Percentiles rank a stretch among this genome's conserved stretches.
These are phyloP conservation scores for Hyles euphorbiae DNA, from an alignment of 1,140 invertebrate genomes.

Conservation along the genomic window DNA sequence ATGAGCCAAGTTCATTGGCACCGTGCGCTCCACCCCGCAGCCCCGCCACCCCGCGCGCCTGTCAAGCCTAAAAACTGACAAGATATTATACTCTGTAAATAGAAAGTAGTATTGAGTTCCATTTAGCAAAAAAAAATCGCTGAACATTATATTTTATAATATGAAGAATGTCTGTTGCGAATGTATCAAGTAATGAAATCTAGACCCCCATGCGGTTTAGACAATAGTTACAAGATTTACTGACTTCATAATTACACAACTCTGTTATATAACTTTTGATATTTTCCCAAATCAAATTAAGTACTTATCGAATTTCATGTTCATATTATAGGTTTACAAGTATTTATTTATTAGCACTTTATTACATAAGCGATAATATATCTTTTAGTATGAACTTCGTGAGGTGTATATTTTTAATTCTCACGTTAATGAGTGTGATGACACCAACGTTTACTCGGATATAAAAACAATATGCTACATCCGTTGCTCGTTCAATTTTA, in stretches of 20 bases:
- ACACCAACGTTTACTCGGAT: constrained; percentile 1
- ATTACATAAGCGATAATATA: constrained; percentile 4
- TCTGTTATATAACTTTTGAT: constrained; percentile 3
- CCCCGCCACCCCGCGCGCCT: constrained; percentile 29
- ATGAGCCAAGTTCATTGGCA: constrained; percentile 62
- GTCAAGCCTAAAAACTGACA: constrained; percentile 54
- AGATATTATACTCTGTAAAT: constrained; percentile 54
- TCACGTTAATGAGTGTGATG: constrained; percentile 5
- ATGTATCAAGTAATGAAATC: constrained; percentile 22
- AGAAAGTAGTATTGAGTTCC: constrained; percentile 61
- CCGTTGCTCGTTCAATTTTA: constrained; percentile 8
- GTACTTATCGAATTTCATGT: constrained; percentile 4
- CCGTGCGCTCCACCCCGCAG: constrained; percentile 22
- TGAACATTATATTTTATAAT: constrained; percentile 3
- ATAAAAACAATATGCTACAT: constrained; percentile 1
- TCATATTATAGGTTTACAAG: constrained; percentile 1
- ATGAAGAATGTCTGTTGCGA: not conserved
- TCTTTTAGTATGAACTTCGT: not conserved
- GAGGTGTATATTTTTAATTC: not conserved
- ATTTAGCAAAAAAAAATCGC: constrained; percentile 30
- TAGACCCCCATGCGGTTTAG: constrained; percentile 11
- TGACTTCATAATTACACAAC: not conserved
- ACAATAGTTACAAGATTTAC: constrained; percentile 9
- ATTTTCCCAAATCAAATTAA: constrained; percentile 2
- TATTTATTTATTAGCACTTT: constrained; percentile 2